Evolutionary conservation across 2,888 invertebrate genomes (phyloP).

Genomic region (Caenorhabditis sinica): DNA sequence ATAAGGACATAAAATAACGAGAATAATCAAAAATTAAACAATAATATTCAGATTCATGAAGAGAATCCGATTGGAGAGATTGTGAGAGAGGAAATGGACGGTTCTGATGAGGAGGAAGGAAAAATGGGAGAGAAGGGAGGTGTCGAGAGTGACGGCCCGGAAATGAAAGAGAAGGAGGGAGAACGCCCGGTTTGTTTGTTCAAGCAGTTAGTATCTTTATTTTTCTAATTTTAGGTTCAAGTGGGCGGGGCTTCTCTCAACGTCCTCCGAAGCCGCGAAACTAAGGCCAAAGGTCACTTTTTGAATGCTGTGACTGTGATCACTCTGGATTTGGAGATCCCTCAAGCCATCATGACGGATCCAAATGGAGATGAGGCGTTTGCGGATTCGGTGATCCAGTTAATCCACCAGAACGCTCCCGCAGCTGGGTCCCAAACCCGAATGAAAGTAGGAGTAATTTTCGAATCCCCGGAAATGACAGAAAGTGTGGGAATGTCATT

Average conservation of each 20-base stretch:
- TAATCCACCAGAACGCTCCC: background rate
- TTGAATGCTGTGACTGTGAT: background rate
- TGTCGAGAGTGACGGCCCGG: too few species aligned
- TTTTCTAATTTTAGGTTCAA: constrained; percentile 3
- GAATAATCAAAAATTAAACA: too few species aligned
- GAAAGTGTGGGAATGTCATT: background rate
- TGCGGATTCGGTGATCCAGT: background rate
- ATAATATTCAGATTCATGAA: too few species aligned
- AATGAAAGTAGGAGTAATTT: background rate
- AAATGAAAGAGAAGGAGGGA: too few species aligned
- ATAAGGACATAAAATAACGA: too few species aligned
- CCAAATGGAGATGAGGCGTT: constrained; percentile 1
- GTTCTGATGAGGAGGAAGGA: too few species aligned
- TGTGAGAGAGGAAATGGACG: too few species aligned
- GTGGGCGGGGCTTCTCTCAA: background rate
- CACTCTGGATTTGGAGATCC: background rate
- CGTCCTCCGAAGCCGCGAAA: background rate
- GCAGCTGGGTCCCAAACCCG: background rate
- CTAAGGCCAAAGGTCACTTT: background rate
- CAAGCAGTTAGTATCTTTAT: too few species aligned
- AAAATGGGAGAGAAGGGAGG: too few species aligned
- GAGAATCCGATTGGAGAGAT: too few species aligned
- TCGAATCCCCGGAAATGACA: background rate
- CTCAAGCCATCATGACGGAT: background rate
- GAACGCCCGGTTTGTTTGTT: too few species aligned